Percentiles rank a stretch among this genome's conserved stretches.
These are phyloP conservation scores for Crypturellus tataupa DNA, from an alignment of 2,797 vertebrate genomes.

Conservation along the genomic window DNA sequence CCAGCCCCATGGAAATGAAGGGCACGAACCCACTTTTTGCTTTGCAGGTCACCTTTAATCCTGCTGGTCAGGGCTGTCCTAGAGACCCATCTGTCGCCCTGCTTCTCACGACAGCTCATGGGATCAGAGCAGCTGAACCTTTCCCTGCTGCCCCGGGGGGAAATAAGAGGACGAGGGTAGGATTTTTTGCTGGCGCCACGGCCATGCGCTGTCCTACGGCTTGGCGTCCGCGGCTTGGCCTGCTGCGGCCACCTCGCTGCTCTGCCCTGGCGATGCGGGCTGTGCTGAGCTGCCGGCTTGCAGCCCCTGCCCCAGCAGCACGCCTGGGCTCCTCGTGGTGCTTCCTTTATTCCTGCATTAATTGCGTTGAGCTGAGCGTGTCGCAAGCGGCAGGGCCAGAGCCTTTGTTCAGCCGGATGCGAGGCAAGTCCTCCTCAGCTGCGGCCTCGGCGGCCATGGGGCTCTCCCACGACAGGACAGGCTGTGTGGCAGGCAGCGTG, in stretches of 20 bases:
- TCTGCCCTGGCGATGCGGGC: not conserved
- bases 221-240: not conserved
- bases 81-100: not conserved
- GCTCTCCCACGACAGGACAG: not conserved
- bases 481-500: no score
- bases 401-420: not conserved
- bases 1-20: not conserved
- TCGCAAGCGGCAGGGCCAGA: not conserved
- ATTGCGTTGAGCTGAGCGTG: not conserved
- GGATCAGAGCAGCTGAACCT: not conserved
- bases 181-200: not conserved
- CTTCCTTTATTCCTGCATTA: not conserved
- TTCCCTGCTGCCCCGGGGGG: not conserved
- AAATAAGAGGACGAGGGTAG: not conserved
- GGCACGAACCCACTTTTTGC: not conserved
- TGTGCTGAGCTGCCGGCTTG: not conserved
- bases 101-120: not conserved
- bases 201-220: not conserved
- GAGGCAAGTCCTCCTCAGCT: not conserved
- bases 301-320: not conserved
- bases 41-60: not conserved
- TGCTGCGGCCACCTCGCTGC: not conserved
- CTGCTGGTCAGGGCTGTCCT: not conserved
- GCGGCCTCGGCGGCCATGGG: not conserved
- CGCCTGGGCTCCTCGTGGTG: not conserved